These are phyloP conservation scores for Emydura subglobosa DNA, from an alignment of 2,113 vertebrate species.

Conservation along the genomic window DNA sequence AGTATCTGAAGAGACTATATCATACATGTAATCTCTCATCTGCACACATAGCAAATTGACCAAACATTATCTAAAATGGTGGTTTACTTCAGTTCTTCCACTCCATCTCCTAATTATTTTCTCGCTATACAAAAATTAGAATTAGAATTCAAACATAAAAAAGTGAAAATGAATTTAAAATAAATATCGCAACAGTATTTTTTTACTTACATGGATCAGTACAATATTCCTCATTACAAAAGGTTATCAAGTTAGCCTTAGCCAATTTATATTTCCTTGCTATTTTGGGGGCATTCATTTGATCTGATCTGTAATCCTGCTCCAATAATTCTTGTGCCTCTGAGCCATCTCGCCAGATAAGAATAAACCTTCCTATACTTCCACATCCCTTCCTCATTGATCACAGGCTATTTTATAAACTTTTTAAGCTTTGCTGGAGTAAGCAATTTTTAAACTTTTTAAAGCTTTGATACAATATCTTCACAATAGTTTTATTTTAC, in stretches of 20 bases:
- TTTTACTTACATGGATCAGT: background rate
- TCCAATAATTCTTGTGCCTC: accelerated
- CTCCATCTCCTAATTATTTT: background rate
- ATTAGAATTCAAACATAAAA: background rate
- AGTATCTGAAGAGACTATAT: background rate
- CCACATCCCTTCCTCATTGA: background rate
- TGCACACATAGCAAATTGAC: background rate
- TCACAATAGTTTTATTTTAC: background rate
- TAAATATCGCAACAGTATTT: background rate
- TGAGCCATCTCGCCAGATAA: background rate
- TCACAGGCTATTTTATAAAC: background rate
- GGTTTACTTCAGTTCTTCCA: background rate
- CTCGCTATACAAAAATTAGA: background rate
- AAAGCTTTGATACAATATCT: background rate
- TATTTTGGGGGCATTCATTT: background rate
- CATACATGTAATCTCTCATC: background rate
- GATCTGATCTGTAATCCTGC: background rate
- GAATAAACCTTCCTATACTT: accelerated
- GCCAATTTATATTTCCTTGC: background rate
- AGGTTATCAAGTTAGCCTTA: too few relatives aligned
- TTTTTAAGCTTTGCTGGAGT: background rate
- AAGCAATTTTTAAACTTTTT: background rate
- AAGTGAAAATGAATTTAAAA: background rate
- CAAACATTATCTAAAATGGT: accelerated
- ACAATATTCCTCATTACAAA: too few relatives aligned